phyloP scores from a whole-genome alignment of 1,140 invertebrate genomes.

The Homarus americanus region DNA sequence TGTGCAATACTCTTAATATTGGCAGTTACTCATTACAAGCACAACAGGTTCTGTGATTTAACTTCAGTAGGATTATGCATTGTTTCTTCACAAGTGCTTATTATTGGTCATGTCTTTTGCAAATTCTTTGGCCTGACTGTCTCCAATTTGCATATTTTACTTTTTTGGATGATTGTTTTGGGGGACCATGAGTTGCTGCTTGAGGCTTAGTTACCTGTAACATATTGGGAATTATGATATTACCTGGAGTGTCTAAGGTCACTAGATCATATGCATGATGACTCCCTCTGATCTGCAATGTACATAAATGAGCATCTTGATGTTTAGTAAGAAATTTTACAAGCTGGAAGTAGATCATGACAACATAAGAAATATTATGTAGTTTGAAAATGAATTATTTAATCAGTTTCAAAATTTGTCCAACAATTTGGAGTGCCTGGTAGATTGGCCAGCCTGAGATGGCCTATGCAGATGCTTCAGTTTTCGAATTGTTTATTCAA shows the following conservation, averaged over 20 bases:
- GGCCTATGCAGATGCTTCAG: too few species aligned
- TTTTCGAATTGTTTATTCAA: too few species aligned
- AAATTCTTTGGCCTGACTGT: not conserved
- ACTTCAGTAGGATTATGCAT: conserved; percentile 22
- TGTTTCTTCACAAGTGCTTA: conserved; percentile 22
- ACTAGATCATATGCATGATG: not conserved
- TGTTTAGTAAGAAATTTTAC: not conserved
- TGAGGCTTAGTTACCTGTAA: not conserved
- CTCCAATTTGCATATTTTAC: not conserved
- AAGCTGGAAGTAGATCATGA: not conserved
- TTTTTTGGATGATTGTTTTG: not conserved
- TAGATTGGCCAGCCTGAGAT: too few species aligned
- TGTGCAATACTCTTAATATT: conserved; percentile 14
- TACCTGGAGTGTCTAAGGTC: not conserved
- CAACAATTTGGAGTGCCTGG: too few species aligned
- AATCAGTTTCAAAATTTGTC: too few species aligned
- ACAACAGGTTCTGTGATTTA: not conserved
- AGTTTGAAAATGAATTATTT: not conserved
- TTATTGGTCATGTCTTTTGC: conserved; percentile 17
- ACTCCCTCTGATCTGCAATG: not conserved
- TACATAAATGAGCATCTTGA: conserved; percentile 6
- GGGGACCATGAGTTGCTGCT: not conserved
- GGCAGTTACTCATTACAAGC: conserved; percentile 5
- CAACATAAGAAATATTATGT: not conserved
- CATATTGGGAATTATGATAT: not conserved